Percentiles rank a stretch among this genome's conserved stretches.
phyloP scores from a whole-genome alignment of 2,888 invertebrate species.

The Leptopilina drosophilae region DNA sequence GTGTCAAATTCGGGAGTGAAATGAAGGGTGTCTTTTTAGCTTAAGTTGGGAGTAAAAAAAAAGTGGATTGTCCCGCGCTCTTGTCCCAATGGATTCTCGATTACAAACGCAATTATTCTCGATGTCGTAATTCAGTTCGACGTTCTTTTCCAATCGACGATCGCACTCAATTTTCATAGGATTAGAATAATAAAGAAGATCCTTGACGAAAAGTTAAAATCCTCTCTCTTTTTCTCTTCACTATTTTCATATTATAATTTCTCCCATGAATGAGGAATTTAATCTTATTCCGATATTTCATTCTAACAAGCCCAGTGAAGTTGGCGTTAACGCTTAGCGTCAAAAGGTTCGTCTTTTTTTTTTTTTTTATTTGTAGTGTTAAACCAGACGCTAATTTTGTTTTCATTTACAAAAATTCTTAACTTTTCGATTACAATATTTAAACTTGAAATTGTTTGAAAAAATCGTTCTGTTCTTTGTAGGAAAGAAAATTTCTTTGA shows the following conservation, averaged over 20 bases:
- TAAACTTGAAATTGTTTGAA: too few species aligned
- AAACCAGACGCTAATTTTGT: too few species aligned
- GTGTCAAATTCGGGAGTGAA: neutral
- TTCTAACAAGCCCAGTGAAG: neutral
- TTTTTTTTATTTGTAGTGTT: too few species aligned
- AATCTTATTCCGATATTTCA: neutral
- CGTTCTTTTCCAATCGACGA: slow-evolving; percentile 28
- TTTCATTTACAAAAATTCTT: too few species aligned
- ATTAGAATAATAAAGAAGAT: slow-evolving; percentile 25
- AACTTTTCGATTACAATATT: too few species aligned
- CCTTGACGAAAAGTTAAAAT: neutral
- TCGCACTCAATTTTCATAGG: slow-evolving; percentile 12
- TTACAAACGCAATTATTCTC: slow-evolving; percentile 30
- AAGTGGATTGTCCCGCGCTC: slow-evolving; percentile 15
- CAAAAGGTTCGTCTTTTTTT: too few species aligned
- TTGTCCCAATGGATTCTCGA: slow-evolving; percentile 32
- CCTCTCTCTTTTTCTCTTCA: too few species aligned
- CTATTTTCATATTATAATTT: neutral
- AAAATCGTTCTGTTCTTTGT: too few species aligned
- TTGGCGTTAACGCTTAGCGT: too few species aligned
- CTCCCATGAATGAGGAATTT: neutral
- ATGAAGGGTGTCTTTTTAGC: neutral
- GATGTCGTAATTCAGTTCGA: slow-evolving; percentile 25
- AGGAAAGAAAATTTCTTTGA: too few species aligned
- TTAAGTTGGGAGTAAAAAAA: slow-evolving; percentile 1